Evolutionary conservation across 2,888 invertebrate species (phyloP), one percentile per base, ranked within the genome.

Genomic region (Ophioninae sp.): DNA sequence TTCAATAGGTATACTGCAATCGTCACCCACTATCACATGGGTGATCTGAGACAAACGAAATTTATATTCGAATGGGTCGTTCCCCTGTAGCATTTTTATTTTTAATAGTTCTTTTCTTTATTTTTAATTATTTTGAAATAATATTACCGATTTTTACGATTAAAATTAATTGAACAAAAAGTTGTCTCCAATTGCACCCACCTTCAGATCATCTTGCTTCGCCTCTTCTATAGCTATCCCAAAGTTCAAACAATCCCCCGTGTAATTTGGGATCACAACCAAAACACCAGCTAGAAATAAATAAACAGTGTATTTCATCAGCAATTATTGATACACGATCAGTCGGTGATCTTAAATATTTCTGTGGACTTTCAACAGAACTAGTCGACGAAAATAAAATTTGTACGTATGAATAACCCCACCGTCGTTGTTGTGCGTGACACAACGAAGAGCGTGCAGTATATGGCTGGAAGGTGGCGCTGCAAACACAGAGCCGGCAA

Each of bases 181-280:
- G 69, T 50, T 61, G 2, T 65, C 44, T 23, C 50, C 57, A n/a
- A 68, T 44, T 13, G 61, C 13, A 85, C 85, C 87, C 83, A 94
- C 95, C 93, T 94, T 94, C 17, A 96, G 93, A 0, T 95, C 95
- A 77, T 94, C 93, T 62, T 94, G 94, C 89, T 94, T 94, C 0
- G 96, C 96, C 89, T 95, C 95, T 91, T 97, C 97, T 17, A 96
- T 94, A 0, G 97, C 97, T 90, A 97, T 94, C 0, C 97, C 97
- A 91, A 97, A 97, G 92, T 96, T 97, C 20, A 97, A 93, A 82
- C 96, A 93, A 88, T 97, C 97, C 0, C 96, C 96, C 0, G 96
- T 96, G 89, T 96, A 97, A 92, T 97, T 97, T 10, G 95, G 95
- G 10, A 97, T 94, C 56, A 97, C 94, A 0, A 97, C 94, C 7